Base-by-base conservation (phyloP, 2,888 invertebrate species). In the Unio delphinus region DNA sequence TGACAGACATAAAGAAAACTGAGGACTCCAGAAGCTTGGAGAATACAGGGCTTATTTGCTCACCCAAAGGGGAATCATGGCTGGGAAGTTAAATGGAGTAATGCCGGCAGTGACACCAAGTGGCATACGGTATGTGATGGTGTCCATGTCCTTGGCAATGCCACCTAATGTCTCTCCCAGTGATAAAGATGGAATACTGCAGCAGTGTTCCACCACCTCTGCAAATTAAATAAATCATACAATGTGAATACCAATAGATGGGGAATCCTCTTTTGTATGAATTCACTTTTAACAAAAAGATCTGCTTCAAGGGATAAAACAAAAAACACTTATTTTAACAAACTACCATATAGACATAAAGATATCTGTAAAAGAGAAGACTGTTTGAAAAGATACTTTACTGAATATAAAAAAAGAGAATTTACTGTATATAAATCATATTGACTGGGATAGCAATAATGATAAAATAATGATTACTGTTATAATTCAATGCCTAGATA, bases 21-120 rank as follows among this genome's bases (percentile, higher is more conserved):
- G 28, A 15, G 7, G 7, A 60, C 6, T 30, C 34, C 62, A 62
- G 17, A 62, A 34, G 7, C 34, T 30, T 30, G 17, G n/a, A 20
- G 20, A 23, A 62, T 26, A 26, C 30, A 30, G 20, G 61, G 7
- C 2, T 18, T 30, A 17, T 34, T 26, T n/a, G 78, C 87, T 80
- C 84, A 92, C 92, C 99, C 99, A 99, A 6, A 99, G 92, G 0
- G 99, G 99, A 82, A 99, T 98, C 99, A 99, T 99, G 55, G 99
- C 99, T 0, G 99, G 99, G 91, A 99, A 99, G 91, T 99, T 99
- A 90, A 99, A 99, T 0, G 98, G 98, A n/a, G 97, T 95, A 83
- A 99, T 97, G 64, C 98, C 98, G 86, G 95, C 96, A 28, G 95
- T 95, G 3, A 98, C 95, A 60, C 99, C 99, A 1, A 99, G 91